Conservation (phyloP, 2,113 vertebrate genomes). For the Gnathonemus longibarbis region DNA sequence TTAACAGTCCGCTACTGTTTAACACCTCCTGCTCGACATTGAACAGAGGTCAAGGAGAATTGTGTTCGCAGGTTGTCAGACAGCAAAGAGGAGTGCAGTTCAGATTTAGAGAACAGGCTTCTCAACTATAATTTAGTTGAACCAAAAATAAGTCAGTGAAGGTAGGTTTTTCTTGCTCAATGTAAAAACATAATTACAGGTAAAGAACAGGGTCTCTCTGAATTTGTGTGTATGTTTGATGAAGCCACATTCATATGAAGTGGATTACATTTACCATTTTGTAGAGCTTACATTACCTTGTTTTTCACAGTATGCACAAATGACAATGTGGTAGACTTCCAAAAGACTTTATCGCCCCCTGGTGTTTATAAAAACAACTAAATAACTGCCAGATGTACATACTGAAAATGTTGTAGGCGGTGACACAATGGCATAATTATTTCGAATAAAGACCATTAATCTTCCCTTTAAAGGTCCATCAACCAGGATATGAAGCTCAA, state of each 20-base stretch:
- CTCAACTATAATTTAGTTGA: background rate
- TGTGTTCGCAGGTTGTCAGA: background rate
- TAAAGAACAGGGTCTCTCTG: background rate
- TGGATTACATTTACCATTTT: background rate
- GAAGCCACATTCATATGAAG: background rate
- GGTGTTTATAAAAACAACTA: background rate
- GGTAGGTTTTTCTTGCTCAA: background rate
- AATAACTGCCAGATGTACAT: background rate
- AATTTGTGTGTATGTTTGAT: background rate
- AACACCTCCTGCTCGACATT: background rate
- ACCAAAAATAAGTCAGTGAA: background rate
- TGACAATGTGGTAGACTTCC: background rate
- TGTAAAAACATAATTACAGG: background rate
- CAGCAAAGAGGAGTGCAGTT: background rate
- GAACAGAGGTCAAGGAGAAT: background rate
- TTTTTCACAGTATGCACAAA: background rate
- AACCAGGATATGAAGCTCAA: background rate
- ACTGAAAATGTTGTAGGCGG: background rate
- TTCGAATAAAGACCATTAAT: background rate
- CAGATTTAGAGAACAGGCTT: background rate
- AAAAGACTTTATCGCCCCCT: conserved; percentile 20
- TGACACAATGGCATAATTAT: background rate
- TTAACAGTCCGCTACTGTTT: background rate
- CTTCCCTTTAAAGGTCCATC: background rate
- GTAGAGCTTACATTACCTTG: background rate